Percentiles rank a stretch among this genome's conserved stretches.
Evolutionary conservation across 1,140 invertebrate species (phyloP).

Genomic region (Scaptomyza pallida): DNA sequence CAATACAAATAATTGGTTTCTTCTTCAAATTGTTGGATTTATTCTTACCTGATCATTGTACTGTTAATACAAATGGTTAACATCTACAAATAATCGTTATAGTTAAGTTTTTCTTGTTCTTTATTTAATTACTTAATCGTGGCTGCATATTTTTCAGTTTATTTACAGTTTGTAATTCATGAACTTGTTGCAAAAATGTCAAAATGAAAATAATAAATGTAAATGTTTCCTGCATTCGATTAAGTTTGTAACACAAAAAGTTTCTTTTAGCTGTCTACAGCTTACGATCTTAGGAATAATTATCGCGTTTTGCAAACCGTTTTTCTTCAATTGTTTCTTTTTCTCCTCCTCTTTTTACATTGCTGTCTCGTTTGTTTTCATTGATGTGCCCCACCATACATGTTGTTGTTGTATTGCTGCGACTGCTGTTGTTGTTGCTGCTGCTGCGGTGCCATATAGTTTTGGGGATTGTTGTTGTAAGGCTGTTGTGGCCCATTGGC

Average conservation of each 20-base stretch:
- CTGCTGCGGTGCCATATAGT: slow-evolving; percentile 47
- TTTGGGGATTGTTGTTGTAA: slow-evolving; percentile 40
- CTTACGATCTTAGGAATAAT: slow-evolving; percentile 2
- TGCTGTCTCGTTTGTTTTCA: slow-evolving; percentile 11
- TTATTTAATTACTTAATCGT: background rate
- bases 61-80: too few species aligned
- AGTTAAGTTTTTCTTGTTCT: background rate
- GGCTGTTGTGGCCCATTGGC: slow-evolving; percentile 48
- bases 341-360: background rate
- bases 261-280: background rate
- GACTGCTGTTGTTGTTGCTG: slow-evolving; percentile 40
- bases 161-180: background rate
- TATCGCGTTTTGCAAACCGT: too few species aligned
- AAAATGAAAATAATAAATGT: background rate
- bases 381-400: slow-evolving; percentile 52
- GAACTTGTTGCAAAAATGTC: background rate
- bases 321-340: too few species aligned
- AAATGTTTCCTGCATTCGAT: background rate
- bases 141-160: too few species aligned
- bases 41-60: too few species aligned
- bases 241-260: too few species aligned
- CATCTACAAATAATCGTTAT: too few species aligned
- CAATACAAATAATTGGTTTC: too few species aligned
- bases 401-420: slow-evolving; percentile 48
- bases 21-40: too few species aligned